A percentile compares a stretch with the other conserved stretches of the same genome.
These are phyloP conservation scores for Endotricha flammealis DNA, from an alignment of 2,888 invertebrate genomes.

Conservation along the genomic window DNA sequence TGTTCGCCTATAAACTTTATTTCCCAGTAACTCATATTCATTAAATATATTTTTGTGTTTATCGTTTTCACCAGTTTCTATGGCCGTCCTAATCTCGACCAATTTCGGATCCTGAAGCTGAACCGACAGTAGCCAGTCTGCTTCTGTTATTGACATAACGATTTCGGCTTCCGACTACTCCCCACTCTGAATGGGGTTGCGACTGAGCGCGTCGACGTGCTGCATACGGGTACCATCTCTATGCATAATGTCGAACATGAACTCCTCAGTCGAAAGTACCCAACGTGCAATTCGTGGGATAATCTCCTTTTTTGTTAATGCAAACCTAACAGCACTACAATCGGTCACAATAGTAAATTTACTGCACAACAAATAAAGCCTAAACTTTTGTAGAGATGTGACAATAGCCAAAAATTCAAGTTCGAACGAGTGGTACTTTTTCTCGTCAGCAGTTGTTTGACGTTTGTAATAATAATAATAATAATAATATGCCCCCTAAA, in stretches of 20 bases:
- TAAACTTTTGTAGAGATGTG: constrained; percentile 26
- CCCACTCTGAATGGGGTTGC: constrained; percentile 15
- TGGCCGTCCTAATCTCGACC: constrained; percentile 9
- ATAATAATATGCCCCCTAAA: too few species aligned
- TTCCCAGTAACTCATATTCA: constrained; percentile 24
- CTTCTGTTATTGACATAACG: constrained; percentile 20
- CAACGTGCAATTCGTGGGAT: constrained; percentile 25
- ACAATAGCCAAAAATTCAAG: constrained; percentile 42
- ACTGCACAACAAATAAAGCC: constrained; percentile 29
- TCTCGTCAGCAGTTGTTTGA: constrained; percentile 34
- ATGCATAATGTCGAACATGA: constrained; percentile 18
- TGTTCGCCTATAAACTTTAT: constrained; percentile 27
- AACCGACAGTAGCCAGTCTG: constrained; percentile 23
- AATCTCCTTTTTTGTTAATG: constrained; percentile 25
- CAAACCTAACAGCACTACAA: constrained; percentile 21
- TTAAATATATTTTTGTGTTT: constrained; percentile 20
- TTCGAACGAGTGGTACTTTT: constrained; percentile 43
- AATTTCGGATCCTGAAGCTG: constrained; percentile 23
- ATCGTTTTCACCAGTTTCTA: constrained; percentile 23
- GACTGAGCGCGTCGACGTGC: constrained; percentile 21
- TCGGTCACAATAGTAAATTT: constrained; percentile 21
- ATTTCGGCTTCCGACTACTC: constrained; percentile 26
- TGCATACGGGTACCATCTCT: constrained; percentile 20
- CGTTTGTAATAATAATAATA: constrained; percentile 34
- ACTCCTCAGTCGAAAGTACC: constrained; percentile 24